phyloP scores from a whole-genome alignment of 2,888 invertebrate species.

The Agriopis leucophaearia region DNA sequence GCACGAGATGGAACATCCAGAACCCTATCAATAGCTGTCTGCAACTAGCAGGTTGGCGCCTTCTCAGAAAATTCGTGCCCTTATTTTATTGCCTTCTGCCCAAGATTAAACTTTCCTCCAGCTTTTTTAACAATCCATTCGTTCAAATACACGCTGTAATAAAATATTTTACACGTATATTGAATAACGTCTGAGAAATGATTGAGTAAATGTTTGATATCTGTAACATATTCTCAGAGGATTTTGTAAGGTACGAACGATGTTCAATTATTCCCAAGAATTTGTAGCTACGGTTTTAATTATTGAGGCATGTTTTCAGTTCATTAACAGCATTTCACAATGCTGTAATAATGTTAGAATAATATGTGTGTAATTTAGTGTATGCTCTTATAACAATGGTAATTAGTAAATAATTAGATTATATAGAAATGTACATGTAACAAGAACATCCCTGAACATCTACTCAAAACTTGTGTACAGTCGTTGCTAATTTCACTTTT shows the following conservation, averaged over 20 bases:
- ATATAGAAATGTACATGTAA: background rate
- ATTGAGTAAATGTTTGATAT: conserved; percentile 43
- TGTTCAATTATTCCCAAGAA: conserved; percentile 25
- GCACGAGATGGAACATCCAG: conserved; percentile 55
- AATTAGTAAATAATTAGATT: background rate
- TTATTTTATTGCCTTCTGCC: conserved; percentile 84
- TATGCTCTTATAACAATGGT: background rate
- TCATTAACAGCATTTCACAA: conserved; percentile 13
- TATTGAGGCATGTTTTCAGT: conserved; percentile 22
- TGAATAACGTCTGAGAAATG: conserved; percentile 40
- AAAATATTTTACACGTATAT: conserved; percentile 53
- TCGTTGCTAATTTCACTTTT: too few species aligned
- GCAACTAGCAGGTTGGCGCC: conserved; percentile 81
- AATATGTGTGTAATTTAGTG: conserved; percentile 12
- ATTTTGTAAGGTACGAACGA: conserved; percentile 27
- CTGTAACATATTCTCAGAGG: conserved; percentile 35
- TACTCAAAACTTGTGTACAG: too few species aligned
- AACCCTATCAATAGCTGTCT: conserved; percentile 85
- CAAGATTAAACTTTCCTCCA: conserved; percentile 79
- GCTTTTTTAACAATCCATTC: conserved; percentile 70
- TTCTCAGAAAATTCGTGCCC: conserved; percentile 80
- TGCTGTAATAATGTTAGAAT: background rate
- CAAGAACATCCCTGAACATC: too few species aligned
- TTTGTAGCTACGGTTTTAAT: conserved; percentile 17
- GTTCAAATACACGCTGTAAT: conserved; percentile 61